phyloP scores from a whole-genome alignment of 2,113 vertebrate species.

The Chlamydotis undulata region DNA sequence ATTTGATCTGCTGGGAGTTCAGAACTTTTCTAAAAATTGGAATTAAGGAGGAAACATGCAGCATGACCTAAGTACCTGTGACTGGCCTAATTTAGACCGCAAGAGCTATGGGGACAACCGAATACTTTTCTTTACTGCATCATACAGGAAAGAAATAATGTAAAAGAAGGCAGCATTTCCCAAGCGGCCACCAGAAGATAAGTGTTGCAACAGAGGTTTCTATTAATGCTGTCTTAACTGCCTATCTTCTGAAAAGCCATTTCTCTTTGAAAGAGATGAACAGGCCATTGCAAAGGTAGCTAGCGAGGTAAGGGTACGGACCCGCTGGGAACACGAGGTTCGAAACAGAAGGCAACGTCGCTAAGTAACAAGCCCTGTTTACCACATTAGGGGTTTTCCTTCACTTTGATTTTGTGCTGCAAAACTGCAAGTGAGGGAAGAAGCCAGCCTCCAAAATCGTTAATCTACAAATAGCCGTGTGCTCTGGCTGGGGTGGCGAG shows the following conservation, averaged over 20 bases:
- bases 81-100: not conserved
- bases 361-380: constrained; percentile 11
- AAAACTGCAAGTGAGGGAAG: not conserved
- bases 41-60: not conserved
- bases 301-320: not conserved
- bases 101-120: not conserved
- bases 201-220: not conserved
- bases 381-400: not conserved
- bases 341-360: not conserved
- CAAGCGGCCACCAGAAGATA: not conserved
- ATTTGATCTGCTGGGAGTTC: not conserved
- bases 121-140: not conserved
- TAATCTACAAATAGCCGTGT: not conserved
- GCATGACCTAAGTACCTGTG: not conserved
- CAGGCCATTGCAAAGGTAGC: not conserved
- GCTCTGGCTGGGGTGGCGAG: not conserved
- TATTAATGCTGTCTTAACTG: constrained; percentile 43
- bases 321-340: not conserved
- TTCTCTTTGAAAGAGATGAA: constrained; percentile 7
- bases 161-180: constrained; percentile 28
- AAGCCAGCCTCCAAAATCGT: not conserved
- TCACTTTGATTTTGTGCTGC: not conserved
- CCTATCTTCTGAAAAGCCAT: constrained; percentile 5
- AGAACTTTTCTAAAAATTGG: not conserved
- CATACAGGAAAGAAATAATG: not conserved